These are phyloP conservation scores for Aleiodes sp. DNA, from an alignment of 1,140 invertebrate species.

Conservation along the genomic window DNA sequence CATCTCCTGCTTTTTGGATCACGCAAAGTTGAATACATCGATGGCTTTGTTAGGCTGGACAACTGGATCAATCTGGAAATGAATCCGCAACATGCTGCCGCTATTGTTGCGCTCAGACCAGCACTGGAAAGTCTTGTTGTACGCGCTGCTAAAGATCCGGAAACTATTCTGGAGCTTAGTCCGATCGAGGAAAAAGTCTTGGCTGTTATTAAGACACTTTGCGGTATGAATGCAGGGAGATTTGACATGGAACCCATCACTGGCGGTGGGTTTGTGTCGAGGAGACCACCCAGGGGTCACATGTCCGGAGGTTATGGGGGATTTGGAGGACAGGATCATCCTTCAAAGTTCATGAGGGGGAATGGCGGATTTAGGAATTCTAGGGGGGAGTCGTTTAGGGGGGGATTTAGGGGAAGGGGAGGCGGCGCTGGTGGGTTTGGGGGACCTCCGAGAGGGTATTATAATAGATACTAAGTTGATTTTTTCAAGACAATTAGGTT, in stretches of 20 bases:
- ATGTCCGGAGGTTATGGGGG: conserved; percentile 45
- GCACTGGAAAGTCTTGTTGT: conserved; percentile 88
- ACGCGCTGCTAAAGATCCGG: conserved; percentile 80
- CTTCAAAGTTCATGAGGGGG: too few relatives aligned
- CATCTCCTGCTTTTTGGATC: conserved; percentile 93
- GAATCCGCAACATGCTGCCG: conserved; percentile 78
- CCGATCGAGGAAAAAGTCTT: conserved; percentile 71
- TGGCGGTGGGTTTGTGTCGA: conserved; percentile 57
- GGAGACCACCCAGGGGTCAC: conserved; percentile 61
- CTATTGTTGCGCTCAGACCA: conserved; percentile 86
- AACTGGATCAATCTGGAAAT: conserved; percentile 95
- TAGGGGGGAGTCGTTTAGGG: background rate
- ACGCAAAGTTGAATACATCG: conserved; percentile 83
- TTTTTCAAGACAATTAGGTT: too few relatives aligned
- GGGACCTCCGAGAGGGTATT: background rate
- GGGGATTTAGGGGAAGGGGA: conserved; percentile 36
- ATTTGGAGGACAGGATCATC: conserved; percentile 52
- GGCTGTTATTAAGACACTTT: conserved; percentile 73
- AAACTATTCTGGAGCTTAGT: conserved; percentile 70
- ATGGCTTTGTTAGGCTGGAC: conserved; percentile 80
- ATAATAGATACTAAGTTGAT: background rate
- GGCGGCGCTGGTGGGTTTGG: conserved; percentile 21
- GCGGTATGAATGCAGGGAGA: conserved; percentile 78
- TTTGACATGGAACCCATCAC: conserved; percentile 70
- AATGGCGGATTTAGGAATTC: conserved; percentile 28